phyloP scores from a whole-genome alignment of 2,113 vertebrate genomes.

The Siniperca knerii region DNA sequence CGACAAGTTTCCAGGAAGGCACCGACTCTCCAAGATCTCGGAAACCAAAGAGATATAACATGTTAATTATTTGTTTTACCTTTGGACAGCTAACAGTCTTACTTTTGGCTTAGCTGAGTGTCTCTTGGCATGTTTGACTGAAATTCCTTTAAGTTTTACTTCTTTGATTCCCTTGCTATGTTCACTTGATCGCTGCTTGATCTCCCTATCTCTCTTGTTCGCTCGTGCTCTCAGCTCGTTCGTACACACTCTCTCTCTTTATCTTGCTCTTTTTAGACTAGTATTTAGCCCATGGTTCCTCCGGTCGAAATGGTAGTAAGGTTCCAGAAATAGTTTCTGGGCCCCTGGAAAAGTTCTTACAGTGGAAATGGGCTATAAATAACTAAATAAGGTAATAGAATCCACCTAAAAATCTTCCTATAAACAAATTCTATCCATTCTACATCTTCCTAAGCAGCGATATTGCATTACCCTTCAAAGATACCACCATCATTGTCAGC shows the following conservation, averaged over 20 bases:
- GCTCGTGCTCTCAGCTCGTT: neutral
- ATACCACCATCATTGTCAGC: conserved; percentile 6
- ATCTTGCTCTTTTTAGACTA: neutral
- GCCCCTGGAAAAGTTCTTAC: neutral
- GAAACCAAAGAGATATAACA: no score
- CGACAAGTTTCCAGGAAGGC: no score
- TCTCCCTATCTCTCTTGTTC: neutral
- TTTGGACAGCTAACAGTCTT: no score
- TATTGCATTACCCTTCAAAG: neutral
- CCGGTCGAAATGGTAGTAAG: neutral
- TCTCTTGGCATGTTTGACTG: neutral
- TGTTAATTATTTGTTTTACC: no score
- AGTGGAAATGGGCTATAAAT: neutral
- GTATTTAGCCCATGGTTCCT: neutral
- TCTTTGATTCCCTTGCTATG: neutral
- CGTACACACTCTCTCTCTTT: no score
- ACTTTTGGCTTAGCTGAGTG: no score
- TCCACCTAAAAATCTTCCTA: neutral
- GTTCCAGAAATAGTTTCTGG: conserved; percentile 1
- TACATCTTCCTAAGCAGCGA: neutral
- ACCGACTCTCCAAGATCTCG: no score
- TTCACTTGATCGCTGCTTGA: neutral
- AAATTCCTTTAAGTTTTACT: neutral
- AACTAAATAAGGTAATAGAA: neutral
- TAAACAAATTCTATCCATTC: neutral